Evolutionary conservation across 2,113 vertebrate genomes (phyloP), one percentile per base, ranked within the genome.

Genomic region (Solea senegalensis): DNA sequence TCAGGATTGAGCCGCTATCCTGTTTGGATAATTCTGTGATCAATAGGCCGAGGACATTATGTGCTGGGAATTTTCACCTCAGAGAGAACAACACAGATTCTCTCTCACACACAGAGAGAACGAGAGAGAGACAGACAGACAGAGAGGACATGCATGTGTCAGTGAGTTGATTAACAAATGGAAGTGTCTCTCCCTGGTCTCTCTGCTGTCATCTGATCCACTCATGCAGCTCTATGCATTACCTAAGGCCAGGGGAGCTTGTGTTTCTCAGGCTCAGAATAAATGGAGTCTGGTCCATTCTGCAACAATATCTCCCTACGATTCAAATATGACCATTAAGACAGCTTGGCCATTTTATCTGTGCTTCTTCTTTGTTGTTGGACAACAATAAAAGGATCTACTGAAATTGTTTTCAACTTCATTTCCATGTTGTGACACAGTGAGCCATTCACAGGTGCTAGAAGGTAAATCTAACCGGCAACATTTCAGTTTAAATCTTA

Each of bases 151-250:
- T 50, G 60, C 53, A 52, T 65, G 52, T 66, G 71, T 80, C 27
- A 15, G 84, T 16, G 59, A 78, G 82, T 65, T 84, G 78, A 88
- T 88, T 85, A 82, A 87, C n/a, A 87, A 89, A 88, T 85, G 81
- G 56, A 88, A 75, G 70, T 58, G 56, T 75, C 71, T 79, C 69
- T 65, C 62, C 21, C 51, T 45, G 57, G 49, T 58, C 58, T 77
- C 74, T 21, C 14, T 59, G 51, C 65, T 67, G 89, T 74, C 72
- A 90, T 75, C 27, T 48, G 85, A 91, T 92, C 82, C 82, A 88
- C 76, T 86, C 8, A 0, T 58, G 49, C 69, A 74, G 76, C 54
- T 8, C 45, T 43, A 78, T 72, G 67, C 65, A 61, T 87, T 84
- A 91, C 86, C 85, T 90, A 81, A 87, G 69, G 72, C 63, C 39